Percentiles rank a stretch among this genome's conserved stretches.
phyloP scores from a whole-genome alignment of 1,140 invertebrate genomes.

The Drosophila littoralis region DNA sequence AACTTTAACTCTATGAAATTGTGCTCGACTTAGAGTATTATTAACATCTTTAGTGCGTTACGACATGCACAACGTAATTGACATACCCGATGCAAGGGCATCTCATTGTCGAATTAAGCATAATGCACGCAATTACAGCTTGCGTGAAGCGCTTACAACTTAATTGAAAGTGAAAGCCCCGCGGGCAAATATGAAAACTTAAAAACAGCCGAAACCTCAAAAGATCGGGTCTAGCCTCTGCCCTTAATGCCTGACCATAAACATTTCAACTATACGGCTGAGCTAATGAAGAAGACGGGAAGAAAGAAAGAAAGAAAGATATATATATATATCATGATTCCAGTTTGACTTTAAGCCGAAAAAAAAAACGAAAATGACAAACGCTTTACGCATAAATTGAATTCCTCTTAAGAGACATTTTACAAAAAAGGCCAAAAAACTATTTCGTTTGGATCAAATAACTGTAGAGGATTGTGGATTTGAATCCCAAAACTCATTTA shows the following conservation, averaged over 20 bases:
- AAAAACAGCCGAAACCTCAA: background rate
- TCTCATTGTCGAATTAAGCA: slow-evolving; percentile 57
- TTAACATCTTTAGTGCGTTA: too few relatives aligned
- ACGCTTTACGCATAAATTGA: background rate
- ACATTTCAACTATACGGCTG: too few relatives aligned
- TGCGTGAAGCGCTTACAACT: slow-evolving; percentile 36
- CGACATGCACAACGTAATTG: too few relatives aligned
- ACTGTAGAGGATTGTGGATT: background rate
- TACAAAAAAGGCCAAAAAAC: background rate
- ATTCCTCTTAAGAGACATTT: background rate
- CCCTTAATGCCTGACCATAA: too few relatives aligned
- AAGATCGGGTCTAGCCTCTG: background rate
- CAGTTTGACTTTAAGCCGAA: background rate
- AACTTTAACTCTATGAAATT: too few relatives aligned
- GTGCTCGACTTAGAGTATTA: too few relatives aligned
- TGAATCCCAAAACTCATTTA: background rate
- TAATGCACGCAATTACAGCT: slow-evolving; percentile 55
- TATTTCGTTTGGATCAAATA: slow-evolving; percentile 4
- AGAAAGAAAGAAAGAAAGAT: background rate
- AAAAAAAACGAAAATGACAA: slow-evolving; percentile 4
- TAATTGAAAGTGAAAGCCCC: slow-evolving; percentile 61
- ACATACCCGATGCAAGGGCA: too few relatives aligned
- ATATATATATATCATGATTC: too few relatives aligned
- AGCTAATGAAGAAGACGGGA: background rate
- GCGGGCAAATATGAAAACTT: background rate